Base-by-base conservation (phyloP, 2,113 vertebrate genomes). In the Spheniscus mendiculus region DNA sequence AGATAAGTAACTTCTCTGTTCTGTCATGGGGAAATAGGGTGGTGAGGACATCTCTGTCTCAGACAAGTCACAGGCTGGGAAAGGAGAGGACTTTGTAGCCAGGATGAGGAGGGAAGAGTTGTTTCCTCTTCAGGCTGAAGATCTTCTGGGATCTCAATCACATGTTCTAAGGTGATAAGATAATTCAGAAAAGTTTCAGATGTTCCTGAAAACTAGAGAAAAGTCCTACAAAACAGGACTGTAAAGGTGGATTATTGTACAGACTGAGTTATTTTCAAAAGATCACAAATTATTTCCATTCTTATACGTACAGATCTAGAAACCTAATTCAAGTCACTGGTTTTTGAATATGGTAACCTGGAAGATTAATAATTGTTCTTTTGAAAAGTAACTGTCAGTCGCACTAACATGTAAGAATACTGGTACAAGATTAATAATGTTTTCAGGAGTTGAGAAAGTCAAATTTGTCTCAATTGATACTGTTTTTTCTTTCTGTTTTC, bases 1-100 rank as follows among this genome's bases (percentile, higher is more conserved):
- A 93, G 44, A 95, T 95, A 89, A 96, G 56, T 93, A 93, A 95
- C n/a, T 55, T 83, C 20, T 62, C 38, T 59, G 18, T 77, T 81
- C 44, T 66, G 36, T 76, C 44, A 45, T 21, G 26, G 69, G 47
- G 40, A 83, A 70, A 50, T 30, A 53, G 3, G 1, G 15, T 56
- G 25, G 18, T 71, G 40, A 72, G 73, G 47, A 45, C 4, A 53
- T 9, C 72, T 42, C n/a, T 81, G 18, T 66, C 44, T 65, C 72
- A 81, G 47, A 53, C 25, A 87, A 67, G 34, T 23, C 36, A 19
- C 40, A 61, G 12, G 4, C 9, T 88, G 32, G 40, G 49, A 87
- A 91, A 91, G 5, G 9, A 74, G 55, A 79, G 15, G 44, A 63
- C 7, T 73, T 67, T 17, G 8, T 49, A 78, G 23, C 9, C 20